Evolutionary conservation across 2,797 vertebrate species (phyloP), one percentile per base, ranked within the genome.

Genomic region (Eleutherodactylus coqui): DNA sequence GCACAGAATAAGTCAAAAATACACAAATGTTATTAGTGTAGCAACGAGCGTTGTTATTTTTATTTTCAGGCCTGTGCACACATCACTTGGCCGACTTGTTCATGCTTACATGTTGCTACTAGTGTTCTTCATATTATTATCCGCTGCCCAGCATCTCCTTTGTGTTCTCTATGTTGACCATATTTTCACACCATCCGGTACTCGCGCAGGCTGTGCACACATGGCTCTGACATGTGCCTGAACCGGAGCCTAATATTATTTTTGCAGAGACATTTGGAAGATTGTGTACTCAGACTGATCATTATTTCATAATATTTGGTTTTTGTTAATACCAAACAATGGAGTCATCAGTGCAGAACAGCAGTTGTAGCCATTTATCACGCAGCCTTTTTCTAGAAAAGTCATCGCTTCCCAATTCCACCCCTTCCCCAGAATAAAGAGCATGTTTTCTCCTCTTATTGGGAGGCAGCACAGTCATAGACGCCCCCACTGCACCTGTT

Each of bases 381-480:
- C 5, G 45, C 32, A 24, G 27, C 62, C 60, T 36, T n/a, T n/a
- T 36, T 29, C 19, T 36, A 49, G 21, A 80, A 32, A 27, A 67
- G 41, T 13, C 47, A 45, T 34, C 32, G 27, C 45, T 67, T 43
- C 79, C 29, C 9, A 19, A 5, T 83, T 60, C 34, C 36, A 70
- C 16, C 32, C 49, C 34, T n/a, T 83, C 36, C n/a, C 41, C 41
- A 27, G 29, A 43, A n/a, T 7, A 19, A 29, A 76, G 38, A 73
- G 75, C 72, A 62, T 45, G 34, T 84, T 83, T 51, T n/a, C 11
- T n/a, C 47, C 58, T 6, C 81, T 83, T 51, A n/a, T 38, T 83
- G 81, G 67, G 55, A 73, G 36, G 62, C 58, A 21, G 76, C 24
- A 10, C 51, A 38, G 51, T n/a, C 32, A 58, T 27, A 11, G 62